phyloP scores from a whole-genome alignment of 2,888 invertebrate species.

The Taphrorychus bicolor region DNA sequence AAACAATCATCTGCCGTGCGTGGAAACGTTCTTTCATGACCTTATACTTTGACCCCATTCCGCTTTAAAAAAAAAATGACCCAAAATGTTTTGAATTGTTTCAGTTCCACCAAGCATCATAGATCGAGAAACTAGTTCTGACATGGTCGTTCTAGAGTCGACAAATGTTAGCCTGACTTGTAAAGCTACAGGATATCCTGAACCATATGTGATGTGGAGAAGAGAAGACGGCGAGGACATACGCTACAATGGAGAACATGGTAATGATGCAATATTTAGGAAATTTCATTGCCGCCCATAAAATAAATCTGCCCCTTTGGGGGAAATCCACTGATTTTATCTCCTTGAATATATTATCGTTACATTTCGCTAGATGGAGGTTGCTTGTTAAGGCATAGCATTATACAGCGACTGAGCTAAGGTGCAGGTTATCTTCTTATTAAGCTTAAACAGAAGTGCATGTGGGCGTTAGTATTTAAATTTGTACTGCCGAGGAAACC shows the following conservation, averaged over 20 bases:
- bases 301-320: constrained; percentile 23
- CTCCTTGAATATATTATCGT: constrained; percentile 8
- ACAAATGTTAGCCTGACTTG: constrained; percentile 88
- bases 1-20: constrained; percentile 27
- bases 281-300: constrained; percentile 16
- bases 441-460: background rate
- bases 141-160: constrained; percentile 90
- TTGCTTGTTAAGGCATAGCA: background rate
- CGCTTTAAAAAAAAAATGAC: constrained; percentile 16
- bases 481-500: background rate
- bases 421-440: background rate
- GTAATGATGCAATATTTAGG: constrained; percentile 61
- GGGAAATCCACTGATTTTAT: constrained; percentile 19
- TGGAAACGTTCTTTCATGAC: constrained; percentile 30
- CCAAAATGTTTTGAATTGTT: constrained; percentile 37
- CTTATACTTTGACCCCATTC: background rate
- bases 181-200: constrained; percentile 87
- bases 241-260: constrained; percentile 87
- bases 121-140: constrained; percentile 88
- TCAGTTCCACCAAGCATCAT: constrained; percentile 91
- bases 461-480: background rate
- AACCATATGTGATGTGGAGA: constrained; percentile 93
- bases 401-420: background rate
- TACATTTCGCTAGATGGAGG: background rate
- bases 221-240: constrained; percentile 89